These are phyloP conservation scores for Marasmarcha lunaedactyla DNA, from an alignment of 2,888 invertebrate genomes.

Conservation along the genomic window DNA sequence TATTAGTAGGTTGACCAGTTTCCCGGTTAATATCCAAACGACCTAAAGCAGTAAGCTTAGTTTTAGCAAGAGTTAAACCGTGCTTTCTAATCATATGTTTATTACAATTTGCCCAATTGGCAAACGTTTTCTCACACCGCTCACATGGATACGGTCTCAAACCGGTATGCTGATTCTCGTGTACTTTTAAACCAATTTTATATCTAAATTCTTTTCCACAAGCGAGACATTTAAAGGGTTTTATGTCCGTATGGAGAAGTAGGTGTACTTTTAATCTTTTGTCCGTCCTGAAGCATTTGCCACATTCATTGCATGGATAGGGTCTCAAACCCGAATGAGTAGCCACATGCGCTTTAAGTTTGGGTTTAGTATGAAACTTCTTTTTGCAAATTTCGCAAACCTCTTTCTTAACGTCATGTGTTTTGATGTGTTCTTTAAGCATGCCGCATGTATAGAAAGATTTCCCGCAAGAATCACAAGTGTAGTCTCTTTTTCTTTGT, in stretches of 20 bases:
- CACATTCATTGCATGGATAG: slow-evolving; percentile 23
- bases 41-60: not conserved
- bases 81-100: slow-evolving; percentile 19
- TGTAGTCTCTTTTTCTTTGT: slow-evolving; percentile 19
- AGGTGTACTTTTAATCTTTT: slow-evolving; percentile 68
- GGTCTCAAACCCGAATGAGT: slow-evolving; percentile 20
- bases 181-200: slow-evolving; percentile 62
- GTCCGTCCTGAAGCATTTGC: slow-evolving; percentile 20
- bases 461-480: slow-evolving; percentile 17
- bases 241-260: slow-evolving; percentile 76
- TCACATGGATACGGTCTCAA: slow-evolving; percentile 15
- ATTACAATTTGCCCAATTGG: slow-evolving; percentile 18
- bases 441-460: slow-evolving; percentile 13
- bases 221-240: slow-evolving; percentile 67
- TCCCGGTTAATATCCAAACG: not conserved
- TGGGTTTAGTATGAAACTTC: slow-evolving; percentile 19
- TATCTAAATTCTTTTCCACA: slow-evolving; percentile 73
- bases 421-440: slow-evolving; percentile 12
- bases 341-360: slow-evolving; percentile 20
- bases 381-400: slow-evolving; percentile 28
- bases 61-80: slow-evolving; percentile 11
- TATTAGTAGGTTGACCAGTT: not conserved
- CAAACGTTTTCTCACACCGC: slow-evolving; percentile 13
- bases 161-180: slow-evolving; percentile 21
- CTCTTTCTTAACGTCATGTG: slow-evolving; percentile 12